Percentiles rank a stretch among this genome's conserved stretches.
These are phyloP conservation scores for Muschampia staudingeri DNA, from an alignment of 2,888 invertebrate genomes.

Conservation along the genomic window DNA sequence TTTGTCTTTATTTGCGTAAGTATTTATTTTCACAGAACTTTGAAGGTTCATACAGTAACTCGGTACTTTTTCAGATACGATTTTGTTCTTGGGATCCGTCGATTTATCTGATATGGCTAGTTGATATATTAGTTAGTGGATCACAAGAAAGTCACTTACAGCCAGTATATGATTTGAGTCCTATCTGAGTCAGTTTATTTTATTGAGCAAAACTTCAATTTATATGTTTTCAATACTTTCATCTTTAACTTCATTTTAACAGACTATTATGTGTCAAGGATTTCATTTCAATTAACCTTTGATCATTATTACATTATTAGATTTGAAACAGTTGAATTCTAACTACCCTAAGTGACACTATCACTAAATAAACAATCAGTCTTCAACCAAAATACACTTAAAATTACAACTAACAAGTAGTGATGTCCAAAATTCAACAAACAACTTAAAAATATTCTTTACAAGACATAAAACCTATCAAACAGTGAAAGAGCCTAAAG, in stretches of 20 bases:
- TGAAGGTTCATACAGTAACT: too few relatives aligned
- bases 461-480: background rate
- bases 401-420: conserved; percentile 60
- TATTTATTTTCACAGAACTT: too few relatives aligned
- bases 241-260: too few relatives aligned
- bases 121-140: background rate
- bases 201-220: background rate
- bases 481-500: background rate
- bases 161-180: background rate
- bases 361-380: conserved; percentile 85
- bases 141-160: background rate
- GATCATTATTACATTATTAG: too few relatives aligned
- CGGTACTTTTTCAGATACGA: too few relatives aligned
- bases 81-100: too few relatives aligned
- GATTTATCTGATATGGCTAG: background rate
- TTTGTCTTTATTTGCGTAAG: too few relatives aligned
- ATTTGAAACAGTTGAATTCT: background rate
- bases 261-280: background rate
- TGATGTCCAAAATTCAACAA: conserved; percentile 71
- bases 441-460: conserved; percentile 74
- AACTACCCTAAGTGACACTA: conserved; percentile 39
- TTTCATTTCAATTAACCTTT: background rate
- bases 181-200: background rate
- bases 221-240: too few relatives aligned
- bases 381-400: conserved; percentile 87